Base-by-base conservation (phyloP, 2,888 invertebrate species). In the Cataglyphis rosenhaueri region DNA sequence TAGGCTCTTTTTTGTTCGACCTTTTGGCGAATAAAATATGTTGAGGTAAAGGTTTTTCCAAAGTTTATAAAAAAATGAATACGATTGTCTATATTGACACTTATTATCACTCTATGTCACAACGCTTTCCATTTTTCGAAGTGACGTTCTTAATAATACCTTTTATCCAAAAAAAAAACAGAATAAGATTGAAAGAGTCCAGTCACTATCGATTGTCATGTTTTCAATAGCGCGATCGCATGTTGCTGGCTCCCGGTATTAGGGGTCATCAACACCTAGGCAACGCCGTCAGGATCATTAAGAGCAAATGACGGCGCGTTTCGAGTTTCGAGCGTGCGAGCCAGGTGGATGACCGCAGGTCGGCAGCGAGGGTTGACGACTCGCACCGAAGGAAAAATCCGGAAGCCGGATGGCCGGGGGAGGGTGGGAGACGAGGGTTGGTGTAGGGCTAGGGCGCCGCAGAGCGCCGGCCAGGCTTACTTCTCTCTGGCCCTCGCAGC, bases 351-450 rank as follows among this genome's bases (percentile, higher is more conserved):
- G 90, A 90, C 90, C 90, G 88, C 85, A 81, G 85, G 79, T 85
- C 84, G 89, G 66, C 68, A 71, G 75, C 83, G 75, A 87, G 86
- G 88, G 90, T 89, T 89, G 89, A 88, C 88, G 89, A 89, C 86
- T 89, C 84, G 79, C 85, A 57, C 78, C 81, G 84, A 89, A 89
- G 88, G 89, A 91, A 91, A 89, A 91, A 89, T 89, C 88, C 87
- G 87, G 86, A 85, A 87, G 82, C 84, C 82, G 88, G 85, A 84
- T 65, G 81, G 79, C 85, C 83, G 86, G 82, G 76, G 76, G 52
- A 59, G 48, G 44, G 65, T 35, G 61, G 57, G 55, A 71, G 81
- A 76, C 73, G 78, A 78, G 61, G 18, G 65, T 59, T 44, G n/a
- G n/a, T 65, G n/a, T 62, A 29, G 21, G 21, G 65, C 18, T 75